Evolutionary conservation across 2,888 invertebrate genomes (phyloP), one percentile per base, ranked within the genome.

Genomic region (Cremastobaeus sp.): DNA sequence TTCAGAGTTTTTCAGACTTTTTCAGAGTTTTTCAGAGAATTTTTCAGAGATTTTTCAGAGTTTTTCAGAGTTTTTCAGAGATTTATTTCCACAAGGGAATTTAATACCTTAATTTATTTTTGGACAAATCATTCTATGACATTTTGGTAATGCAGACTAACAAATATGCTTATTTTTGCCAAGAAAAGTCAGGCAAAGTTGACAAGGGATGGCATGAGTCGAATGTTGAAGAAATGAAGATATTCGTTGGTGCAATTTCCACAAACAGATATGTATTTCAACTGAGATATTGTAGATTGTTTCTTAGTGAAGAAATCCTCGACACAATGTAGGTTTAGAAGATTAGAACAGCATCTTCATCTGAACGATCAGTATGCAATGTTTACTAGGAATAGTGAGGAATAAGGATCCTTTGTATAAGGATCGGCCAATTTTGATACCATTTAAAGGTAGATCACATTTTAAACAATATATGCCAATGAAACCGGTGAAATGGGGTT

Each of bases 321-420:
- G 43, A 37, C 50, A 0, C 1, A 12, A 32, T 21, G 15, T 12
- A 14, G 68, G 20, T 60, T 69, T 37, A 11, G n/a, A 20, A 45
- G 47, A 30, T 45, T 59, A 9, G 37, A 37, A n/a, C 50, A 52
- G 9, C 60, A 60, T 48, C 28, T 66, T 1, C 57, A 66, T 28
- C 21, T 69, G 0, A 69, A 30, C 43, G 68, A 69, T 25, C 37
- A 59, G 17, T 3, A 28, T 1, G 1, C 3, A 8, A 48, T 41
- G 15, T 50, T 34, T 4, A 4, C n/a, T 2, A 12, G n/a, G 1
- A 15, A 20, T 2, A 20, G 11, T 41, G n/a, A 9, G 2, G 11
- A 69, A 11, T 37, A n/a, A 35, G 34, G 68, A 59, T 11, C 9
- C 28, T 2, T 47, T 52, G 28, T 52, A 69, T 15, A 69, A 59